Conservation (phyloP, 2,113 vertebrate species). For the Apteryx mantelli region DNA sequence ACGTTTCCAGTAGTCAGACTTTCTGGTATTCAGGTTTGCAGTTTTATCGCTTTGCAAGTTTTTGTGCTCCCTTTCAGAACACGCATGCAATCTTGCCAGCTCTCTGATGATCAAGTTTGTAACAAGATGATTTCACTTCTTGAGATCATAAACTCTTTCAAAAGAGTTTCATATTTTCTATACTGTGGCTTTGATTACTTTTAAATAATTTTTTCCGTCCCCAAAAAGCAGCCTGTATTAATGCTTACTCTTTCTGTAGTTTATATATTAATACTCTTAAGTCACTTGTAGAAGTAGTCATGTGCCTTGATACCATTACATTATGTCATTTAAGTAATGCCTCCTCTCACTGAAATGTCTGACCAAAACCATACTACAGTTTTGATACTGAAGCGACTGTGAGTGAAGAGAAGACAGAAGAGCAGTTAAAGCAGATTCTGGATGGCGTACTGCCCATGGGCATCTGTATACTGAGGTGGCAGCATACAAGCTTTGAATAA, state of each 20-base stretch:
- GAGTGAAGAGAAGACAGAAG: not conserved
- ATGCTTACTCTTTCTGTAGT: not conserved
- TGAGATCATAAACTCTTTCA: not conserved
- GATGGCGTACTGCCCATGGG: not conserved
- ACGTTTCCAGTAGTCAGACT: not conserved
- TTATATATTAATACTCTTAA: not conserved
- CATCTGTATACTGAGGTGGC: not conserved
- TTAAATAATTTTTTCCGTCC: not conserved
- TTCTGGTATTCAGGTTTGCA: not conserved
- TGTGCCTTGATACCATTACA: not conserved
- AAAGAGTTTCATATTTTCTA: not conserved
- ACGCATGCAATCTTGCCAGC: not conserved
- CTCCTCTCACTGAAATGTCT: not conserved
- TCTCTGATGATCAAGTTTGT: not conserved
- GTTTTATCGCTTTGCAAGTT: not conserved
- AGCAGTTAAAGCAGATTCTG: not conserved
- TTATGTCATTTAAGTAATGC: not conserved
- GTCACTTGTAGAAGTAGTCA: not conserved
- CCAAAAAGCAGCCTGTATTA: not conserved
- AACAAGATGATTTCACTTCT: not conserved
- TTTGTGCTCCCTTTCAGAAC: not conserved
- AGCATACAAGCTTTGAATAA: not conserved
- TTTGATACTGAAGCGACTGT: not conserved
- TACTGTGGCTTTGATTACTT: not conserved
- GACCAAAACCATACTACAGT: not conserved